A percentile compares a stretch with the other conserved stretches of the same genome.
Conservation (phyloP, 64 coral and sea anemone genomes). For the Platygyra sinensis region DNA sequence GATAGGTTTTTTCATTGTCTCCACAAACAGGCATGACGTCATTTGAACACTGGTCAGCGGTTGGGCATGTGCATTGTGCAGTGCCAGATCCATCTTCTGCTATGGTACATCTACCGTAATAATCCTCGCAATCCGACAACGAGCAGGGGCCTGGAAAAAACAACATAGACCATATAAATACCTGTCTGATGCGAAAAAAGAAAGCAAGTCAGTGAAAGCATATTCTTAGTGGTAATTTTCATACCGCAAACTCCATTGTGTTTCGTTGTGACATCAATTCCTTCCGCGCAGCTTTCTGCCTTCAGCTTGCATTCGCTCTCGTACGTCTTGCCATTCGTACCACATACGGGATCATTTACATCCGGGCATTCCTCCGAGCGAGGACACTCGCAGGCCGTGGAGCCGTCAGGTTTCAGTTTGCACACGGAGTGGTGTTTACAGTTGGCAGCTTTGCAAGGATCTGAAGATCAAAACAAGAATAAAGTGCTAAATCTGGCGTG, state of each 20-base stretch:
- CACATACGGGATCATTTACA: constrained; percentile 29
- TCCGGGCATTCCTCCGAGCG: constrained; percentile 22
- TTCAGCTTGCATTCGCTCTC: constrained; percentile 54
- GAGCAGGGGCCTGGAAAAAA: constrained; percentile 47
- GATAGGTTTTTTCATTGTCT: constrained; percentile 54
- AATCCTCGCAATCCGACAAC: constrained; percentile 15
- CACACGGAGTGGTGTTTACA: constrained; percentile 60
- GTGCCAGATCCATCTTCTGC: constrained; percentile 6
- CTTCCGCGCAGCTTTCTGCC: constrained; percentile 10
- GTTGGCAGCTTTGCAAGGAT: constrained; percentile 48
- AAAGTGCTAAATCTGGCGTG: not conserved
- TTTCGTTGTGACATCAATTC: constrained; percentile 11
- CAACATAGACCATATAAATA: no score
- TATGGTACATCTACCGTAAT: constrained; percentile 36
- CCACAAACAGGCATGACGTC: constrained; percentile 45
- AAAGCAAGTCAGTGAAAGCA: not conserved
- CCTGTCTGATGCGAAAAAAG: no score
- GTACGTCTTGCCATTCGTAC: constrained; percentile 32
- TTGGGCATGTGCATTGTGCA: constrained; percentile 48
- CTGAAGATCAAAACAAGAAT: constrained; percentile 17
- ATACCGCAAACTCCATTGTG: constrained; percentile 44
- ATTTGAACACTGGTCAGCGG: constrained; percentile 11
- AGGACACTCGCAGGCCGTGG: constrained; percentile 60
- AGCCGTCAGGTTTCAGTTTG: constrained; percentile 31
- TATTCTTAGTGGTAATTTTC: not conserved